Base-by-base conservation (phyloP, 2,888 invertebrate genomes). In the Spisula solida region DNA sequence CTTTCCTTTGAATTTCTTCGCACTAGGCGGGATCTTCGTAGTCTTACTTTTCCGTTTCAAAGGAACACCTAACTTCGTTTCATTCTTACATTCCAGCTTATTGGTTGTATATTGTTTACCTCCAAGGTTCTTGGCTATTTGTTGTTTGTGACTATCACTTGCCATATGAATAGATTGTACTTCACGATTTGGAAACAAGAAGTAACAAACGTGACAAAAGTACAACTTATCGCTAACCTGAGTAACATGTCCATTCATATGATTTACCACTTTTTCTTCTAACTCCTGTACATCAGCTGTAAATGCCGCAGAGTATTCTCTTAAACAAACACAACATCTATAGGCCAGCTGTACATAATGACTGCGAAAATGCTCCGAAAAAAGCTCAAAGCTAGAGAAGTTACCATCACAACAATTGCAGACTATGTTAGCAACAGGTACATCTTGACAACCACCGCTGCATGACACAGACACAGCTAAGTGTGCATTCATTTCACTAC, bases 201-300 rank as follows among this genome's bases (percentile, higher is more conserved):
- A 25, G 48, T 48, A 83, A 48, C 83, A 83, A n/a, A 29, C 48
- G n/a, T 83, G 83, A 83, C 83, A 83, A 31, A 83, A 83, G 20
- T 48, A 66, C 0, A 83, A 34, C 10, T 82, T 34, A 70, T 48
- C 70, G 12, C n/a, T 70, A 14, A 29, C 29, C 10, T 70, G 29
- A 70, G n/a, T 18, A 2, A 18, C 20, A 20, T 25, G 70, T 70
- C 31, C 60, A 66, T 14, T 66, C 29, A 70, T 25, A 75, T 83
- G 83, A 18, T 48, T 48, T 0, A 41, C 4, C 47, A 83, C 48
- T 25, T 70, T 48, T 34, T 25, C 48, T 20, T 70, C 70, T 31
- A 29, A 29, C 10, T 8, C 31, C n/a, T 29, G 31, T 12, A 31
- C 29, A 4, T 12, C 12, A 8, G 5, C 29, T 29, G 10, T 0